Evolutionary conservation across 2,113 vertebrate species (phyloP), one percentile per base, ranked within the genome.

Genomic region (Platycercus adscitus): DNA sequence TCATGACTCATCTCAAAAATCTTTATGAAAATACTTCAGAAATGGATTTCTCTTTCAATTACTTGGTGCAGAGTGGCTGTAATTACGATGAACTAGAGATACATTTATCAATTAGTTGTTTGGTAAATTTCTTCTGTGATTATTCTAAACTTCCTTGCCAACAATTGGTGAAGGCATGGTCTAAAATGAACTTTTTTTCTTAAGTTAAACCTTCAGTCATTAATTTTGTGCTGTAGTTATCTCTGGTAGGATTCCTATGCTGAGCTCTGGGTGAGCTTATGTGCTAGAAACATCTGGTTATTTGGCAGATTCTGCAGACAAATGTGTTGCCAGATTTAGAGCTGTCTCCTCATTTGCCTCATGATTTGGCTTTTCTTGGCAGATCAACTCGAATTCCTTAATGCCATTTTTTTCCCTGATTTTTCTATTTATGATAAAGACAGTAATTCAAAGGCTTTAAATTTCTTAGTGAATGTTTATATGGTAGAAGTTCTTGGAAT

Each of bases 251-350:
- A 93, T 81, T 95, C 84, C 28, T 82, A n/a, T 89, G 83, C 81
- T 93, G 96, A 76, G n/a, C 24, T 96, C 81, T 92, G 37, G 53
- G 56, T 44, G 4, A 1, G 8, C 47, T 95, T 91, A 43, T 89
- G 70, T 81, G 83, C 68, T 79, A 81, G 58, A 80, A 95, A 90
- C 63, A 63, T 96, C 90, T 97, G 96, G 75, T 83, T 94, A 49
- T 71, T 70, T 95, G 89, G 88, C 91, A 94, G 61, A 64, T 76
- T 94, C 75, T 93, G 68, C 90, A 95, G 95, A 95, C 86, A 95
- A 94, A 84, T 71, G 5, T 81, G 37, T 95, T 91, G 79, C 95
- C 94, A 95, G 29, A 71, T 91, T 64, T 39, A 66, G 83, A 94
- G 73, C 26, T 69, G 25, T 89, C 91, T 97, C 83, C 94, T 93